Conservation (phyloP, 2,888 invertebrate species). For the Brachypterus glaber region DNA sequence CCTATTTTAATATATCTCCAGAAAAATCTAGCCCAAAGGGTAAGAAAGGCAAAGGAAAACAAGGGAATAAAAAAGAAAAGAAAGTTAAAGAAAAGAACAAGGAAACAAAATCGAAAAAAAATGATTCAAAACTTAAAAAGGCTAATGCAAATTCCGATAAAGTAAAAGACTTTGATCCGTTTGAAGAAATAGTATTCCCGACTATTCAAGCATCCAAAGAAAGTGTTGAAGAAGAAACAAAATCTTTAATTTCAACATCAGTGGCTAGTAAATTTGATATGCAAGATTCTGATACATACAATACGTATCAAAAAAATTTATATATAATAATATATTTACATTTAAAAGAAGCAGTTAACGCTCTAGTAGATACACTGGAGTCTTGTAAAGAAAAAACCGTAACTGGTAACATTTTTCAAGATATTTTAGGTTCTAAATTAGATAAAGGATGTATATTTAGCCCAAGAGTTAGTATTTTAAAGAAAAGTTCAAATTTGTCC, state of each 20-base stretch:
- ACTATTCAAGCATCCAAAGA: too few relatives aligned
- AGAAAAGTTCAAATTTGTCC: too few relatives aligned
- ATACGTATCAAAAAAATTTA: constrained; percentile 10
- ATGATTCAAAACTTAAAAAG: constrained; percentile 1
- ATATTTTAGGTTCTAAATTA: too few relatives aligned
- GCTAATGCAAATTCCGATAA: constrained; percentile 5
- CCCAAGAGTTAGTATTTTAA: too few relatives aligned
- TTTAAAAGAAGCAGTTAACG: constrained; percentile 12
- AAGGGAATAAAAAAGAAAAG: too few relatives aligned
- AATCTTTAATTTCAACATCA: neutral
- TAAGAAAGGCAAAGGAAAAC: too few relatives aligned
- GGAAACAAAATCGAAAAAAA: constrained; percentile 1
- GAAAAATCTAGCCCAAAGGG: too few relatives aligned
- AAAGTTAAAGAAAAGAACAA: constrained; percentile 7
- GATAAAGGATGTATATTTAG: too few relatives aligned
- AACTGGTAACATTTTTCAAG: too few relatives aligned
- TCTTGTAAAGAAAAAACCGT: constrained; percentile 16
- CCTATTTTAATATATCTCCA: constrained; percentile 16
- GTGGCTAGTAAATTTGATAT: neutral
- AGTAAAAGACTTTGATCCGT: constrained; percentile 14
- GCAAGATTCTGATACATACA: neutral
- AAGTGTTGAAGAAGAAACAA: neutral
- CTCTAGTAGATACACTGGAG: constrained; percentile 16
- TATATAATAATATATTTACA: constrained; percentile 19
- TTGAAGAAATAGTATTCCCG: constrained; percentile 11